These are phyloP conservation scores for Drosophila rhopaloa DNA, from an alignment of 1,140 invertebrate genomes.

Conservation along the genomic window DNA sequence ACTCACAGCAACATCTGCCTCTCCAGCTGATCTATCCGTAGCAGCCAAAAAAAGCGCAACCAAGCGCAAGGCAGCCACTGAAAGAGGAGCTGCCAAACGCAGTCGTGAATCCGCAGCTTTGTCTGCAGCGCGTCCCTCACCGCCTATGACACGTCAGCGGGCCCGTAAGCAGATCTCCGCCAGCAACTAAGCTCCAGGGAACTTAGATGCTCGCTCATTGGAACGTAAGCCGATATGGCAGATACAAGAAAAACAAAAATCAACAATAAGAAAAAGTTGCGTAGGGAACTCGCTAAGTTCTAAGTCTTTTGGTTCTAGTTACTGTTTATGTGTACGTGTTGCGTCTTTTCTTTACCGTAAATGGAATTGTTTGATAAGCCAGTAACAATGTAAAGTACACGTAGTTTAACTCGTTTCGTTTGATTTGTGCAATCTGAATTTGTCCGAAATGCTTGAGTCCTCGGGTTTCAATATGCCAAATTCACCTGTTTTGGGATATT, in stretches of 20 bases:
- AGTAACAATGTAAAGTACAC: slow-evolving; percentile 20
- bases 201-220: slow-evolving; percentile 20
- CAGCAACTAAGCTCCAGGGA: slow-evolving; percentile 38
- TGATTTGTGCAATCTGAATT: slow-evolving; percentile 25
- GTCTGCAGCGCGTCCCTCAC: slow-evolving; percentile 50
- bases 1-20: slow-evolving; percentile 12
- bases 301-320: slow-evolving; percentile 69
- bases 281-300: slow-evolving; percentile 31
- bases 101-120: slow-evolving; percentile 32
- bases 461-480: slow-evolving; percentile 9
- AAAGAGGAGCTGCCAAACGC: slow-evolving; percentile 16
- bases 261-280: slow-evolving; percentile 32
- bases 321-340: slow-evolving; percentile 46
- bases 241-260: slow-evolving; percentile 12
- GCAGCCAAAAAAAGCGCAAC: not conserved
- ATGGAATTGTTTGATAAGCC: slow-evolving; percentile 25
- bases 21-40: not conserved
- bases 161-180: slow-evolving; percentile 74
- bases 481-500: slow-evolving; percentile 41
- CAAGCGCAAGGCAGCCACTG: slow-evolving; percentile 41
- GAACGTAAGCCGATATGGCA: slow-evolving; percentile 41
- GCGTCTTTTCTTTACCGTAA: slow-evolving; percentile 17
- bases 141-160: slow-evolving; percentile 72
- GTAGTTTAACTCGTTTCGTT: slow-evolving; percentile 10
- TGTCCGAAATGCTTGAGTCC: not conserved